Evolutionary conservation across 2,797 vertebrate species (phyloP).

Genomic region (Pelodytes ibericus): DNA sequence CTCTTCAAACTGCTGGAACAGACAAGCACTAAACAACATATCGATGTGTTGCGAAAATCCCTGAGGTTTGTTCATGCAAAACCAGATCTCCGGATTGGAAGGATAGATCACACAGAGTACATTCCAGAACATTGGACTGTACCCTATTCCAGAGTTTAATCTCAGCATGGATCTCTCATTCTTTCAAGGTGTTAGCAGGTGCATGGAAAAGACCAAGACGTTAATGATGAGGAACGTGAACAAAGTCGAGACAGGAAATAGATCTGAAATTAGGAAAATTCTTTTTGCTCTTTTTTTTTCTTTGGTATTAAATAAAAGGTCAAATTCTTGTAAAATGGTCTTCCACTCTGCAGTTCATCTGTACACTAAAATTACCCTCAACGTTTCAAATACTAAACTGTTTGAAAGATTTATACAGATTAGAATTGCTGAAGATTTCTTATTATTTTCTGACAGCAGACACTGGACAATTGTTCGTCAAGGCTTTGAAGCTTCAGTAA

Average conservation of each 20-base stretch:
- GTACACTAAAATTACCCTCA: constrained; percentile 53
- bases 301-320: constrained; percentile 20
- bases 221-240: constrained; percentile 1
- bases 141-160: constrained; percentile 1
- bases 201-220: constrained; percentile 5
- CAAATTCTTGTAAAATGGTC: constrained; percentile 22
- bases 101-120: not conserved
- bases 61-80: not conserved
- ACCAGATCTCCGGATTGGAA: constrained; percentile 1
- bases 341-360: constrained; percentile 55
- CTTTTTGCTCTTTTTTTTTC: constrained; percentile 8
- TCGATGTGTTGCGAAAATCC: not conserved
- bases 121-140: not conserved
- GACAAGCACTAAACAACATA: not conserved
- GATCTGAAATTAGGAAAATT: constrained; percentile 15
- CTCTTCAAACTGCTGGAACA: not conserved
- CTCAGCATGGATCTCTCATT: not conserved
- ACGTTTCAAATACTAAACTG: constrained; percentile 67
- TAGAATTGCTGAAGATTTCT: constrained; percentile 58
- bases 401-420: constrained; percentile 66
- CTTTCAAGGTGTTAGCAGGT: constrained; percentile 44
- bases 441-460: constrained; percentile 38
- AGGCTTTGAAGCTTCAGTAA: not conserved
- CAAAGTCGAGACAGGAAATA: constrained; percentile 15
- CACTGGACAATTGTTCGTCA: constrained; percentile 4